Evolutionary conservation across 2,113 vertebrate species (phyloP), one percentile per base, ranked within the genome.

Genomic region (Channa maculata): DNA sequence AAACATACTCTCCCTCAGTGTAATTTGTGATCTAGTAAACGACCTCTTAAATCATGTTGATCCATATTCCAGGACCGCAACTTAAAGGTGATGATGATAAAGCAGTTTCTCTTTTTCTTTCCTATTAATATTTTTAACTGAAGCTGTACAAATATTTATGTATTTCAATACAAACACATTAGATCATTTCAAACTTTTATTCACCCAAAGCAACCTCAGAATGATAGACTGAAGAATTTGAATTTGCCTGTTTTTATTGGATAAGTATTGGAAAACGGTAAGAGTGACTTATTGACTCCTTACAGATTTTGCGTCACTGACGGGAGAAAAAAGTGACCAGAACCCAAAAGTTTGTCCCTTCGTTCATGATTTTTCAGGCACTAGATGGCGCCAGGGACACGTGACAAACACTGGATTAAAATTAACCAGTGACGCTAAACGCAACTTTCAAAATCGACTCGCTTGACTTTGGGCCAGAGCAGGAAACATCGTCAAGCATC

Each of bases 371-470:
- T 24, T 50, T n/a, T 0, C 3, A 5, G 50, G 67, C 92, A 60
- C 69, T 83, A 94, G 96, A 85, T 95, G 96, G 85, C 75, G 89
- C 72, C 37, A 2, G 13, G 51, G 52, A 4, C 46, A 60, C 6
- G 13, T 46, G 24, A 11, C 39, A 83, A 15, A 0, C n/a, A 2
- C 0, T 12, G 1, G 5, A 15, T 5, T n/a, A 0, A 58, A 7
- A 3, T 9, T 55, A 60, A 70, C 59, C 62, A 67, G 62, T 66
- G 34, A 34, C 2, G 7, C 7, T 44, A 53, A 45, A 14, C 38
- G 11, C 65, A 43, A 39, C 43, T 0, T 11, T 9, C 5, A 41
- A 69, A 37, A 15, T 15, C 24, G 4, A 48, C 41, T 49, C 24
- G 65, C 14, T 3, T 9, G 24, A 64, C 55, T 24, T 6, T 3